phyloP scores from a whole-genome alignment of 2,113 vertebrate species.

The Hemicordylus capensis region DNA sequence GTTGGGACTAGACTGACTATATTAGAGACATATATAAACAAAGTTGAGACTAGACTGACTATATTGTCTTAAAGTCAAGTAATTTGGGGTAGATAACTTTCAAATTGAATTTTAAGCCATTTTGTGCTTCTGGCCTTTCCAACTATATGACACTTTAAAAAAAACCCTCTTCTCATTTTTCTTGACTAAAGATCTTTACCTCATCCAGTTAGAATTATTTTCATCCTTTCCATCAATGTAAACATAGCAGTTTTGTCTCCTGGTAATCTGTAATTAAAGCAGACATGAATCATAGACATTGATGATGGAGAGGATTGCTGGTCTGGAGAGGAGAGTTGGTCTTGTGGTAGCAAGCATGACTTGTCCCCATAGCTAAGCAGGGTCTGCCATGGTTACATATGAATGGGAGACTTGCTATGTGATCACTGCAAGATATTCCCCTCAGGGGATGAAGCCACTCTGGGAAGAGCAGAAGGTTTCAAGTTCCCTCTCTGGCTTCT shows the following conservation, averaged over 20 bases:
- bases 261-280: conserved; percentile 73
- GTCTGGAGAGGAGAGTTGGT: too few relatives aligned
- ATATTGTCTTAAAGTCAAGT: neutral
- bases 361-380: too few relatives aligned
- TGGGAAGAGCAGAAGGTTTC: too few relatives aligned
- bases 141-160: neutral
- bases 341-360: too few relatives aligned
- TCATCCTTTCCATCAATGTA: conserved; percentile 80
- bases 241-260: conserved; percentile 73
- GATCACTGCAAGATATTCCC: too few relatives aligned
- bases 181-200: conserved; percentile 64
- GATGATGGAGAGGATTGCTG: too few relatives aligned
- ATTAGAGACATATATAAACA: too few relatives aligned
- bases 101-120: neutral
- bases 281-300: neutral
- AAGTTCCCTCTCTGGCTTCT: too few relatives aligned
- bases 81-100: neutral
- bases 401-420: too few relatives aligned
- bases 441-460: too few relatives aligned
- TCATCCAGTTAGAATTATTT: conserved; percentile 86
- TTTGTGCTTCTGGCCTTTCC: neutral
- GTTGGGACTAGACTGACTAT: neutral
- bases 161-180: neutral
- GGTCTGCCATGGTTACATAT: too few relatives aligned
- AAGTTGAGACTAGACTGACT: too few relatives aligned